Evolutionary conservation across 2,888 invertebrate species (phyloP).

Genomic region (Mimas tiliae): DNA sequence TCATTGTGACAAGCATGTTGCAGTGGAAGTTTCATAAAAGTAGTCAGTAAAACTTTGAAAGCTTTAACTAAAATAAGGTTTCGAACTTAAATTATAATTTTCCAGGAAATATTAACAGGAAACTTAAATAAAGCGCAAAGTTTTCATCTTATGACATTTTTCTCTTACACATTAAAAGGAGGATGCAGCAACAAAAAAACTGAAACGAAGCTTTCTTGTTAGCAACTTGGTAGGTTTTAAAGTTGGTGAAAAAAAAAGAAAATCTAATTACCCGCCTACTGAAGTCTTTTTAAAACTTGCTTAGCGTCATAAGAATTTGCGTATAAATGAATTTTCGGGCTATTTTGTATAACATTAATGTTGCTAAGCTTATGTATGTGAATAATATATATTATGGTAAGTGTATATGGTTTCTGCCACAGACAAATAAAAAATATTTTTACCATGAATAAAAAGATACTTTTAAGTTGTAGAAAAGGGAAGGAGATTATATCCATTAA

Average conservation of each 20-base stretch:
- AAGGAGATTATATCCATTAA: slow-evolving; percentile 50
- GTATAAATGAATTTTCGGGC: too few relatives aligned
- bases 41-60: neutral
- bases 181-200: slow-evolving; percentile 45
- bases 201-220: slow-evolving; percentile 43
- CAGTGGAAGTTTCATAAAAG: neutral
- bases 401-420: too few relatives aligned
- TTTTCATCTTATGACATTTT: slow-evolving; percentile 33
- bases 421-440: too few relatives aligned
- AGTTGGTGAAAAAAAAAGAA: slow-evolving; percentile 40
- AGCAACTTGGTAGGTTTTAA: slow-evolving; percentile 45
- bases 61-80: neutral
- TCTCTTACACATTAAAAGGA: slow-evolving; percentile 38
- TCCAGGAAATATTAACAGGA: slow-evolving; percentile 26
- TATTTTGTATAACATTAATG: too few relatives aligned
- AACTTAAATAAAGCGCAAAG: slow-evolving; percentile 31
- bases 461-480: slow-evolving; percentile 37
- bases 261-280: slow-evolving; percentile 40
- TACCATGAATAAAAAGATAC: neutral
- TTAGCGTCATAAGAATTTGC: too few relatives aligned
- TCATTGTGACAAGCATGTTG: too few relatives aligned
- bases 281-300: slow-evolving; percentile 8
- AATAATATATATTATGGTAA: too few relatives aligned
- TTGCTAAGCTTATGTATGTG: too few relatives aligned
- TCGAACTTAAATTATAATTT: neutral